These are phyloP conservation scores for Mesorhabditis spiculigera DNA, from an alignment of 2,888 invertebrate genomes.

Conservation along the genomic window DNA sequence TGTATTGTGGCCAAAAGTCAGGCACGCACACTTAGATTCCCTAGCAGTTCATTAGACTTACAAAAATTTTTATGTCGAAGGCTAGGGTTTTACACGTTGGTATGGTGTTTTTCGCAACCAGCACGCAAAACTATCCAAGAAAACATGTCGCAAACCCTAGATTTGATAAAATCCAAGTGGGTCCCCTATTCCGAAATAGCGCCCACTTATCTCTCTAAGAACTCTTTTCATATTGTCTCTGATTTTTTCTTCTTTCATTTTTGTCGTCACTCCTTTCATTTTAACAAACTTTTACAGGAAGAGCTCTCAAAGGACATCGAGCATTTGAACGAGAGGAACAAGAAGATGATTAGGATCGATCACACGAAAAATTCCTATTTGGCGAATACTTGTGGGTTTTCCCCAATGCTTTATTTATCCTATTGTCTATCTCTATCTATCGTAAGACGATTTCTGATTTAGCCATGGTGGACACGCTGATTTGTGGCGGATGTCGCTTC, in stretches of 20 bases:
- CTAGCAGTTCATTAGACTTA: no score
- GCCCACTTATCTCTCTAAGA: no score
- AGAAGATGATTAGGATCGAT: constrained; percentile 22
- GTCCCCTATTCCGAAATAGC: no score
- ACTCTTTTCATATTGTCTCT: background rate
- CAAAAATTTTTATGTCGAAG: no score
- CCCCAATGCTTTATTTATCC: background rate
- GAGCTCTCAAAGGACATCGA: constrained; percentile 22
- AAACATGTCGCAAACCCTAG: no score
- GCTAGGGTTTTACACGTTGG: no score
- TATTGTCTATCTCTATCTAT: background rate
- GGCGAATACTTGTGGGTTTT: constrained; percentile 23
- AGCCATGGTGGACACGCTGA: constrained; percentile 69
- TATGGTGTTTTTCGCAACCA: no score
- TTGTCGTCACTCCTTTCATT: background rate
- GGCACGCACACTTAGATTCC: no score
- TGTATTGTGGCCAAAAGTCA: no score
- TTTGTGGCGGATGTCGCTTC: constrained; percentile 75
- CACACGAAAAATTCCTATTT: constrained; percentile 26
- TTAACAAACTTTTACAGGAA: background rate
- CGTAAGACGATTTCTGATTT: background rate
- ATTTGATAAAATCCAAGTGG: no score
- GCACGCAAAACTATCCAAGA: no score
- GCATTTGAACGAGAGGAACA: constrained; percentile 27
- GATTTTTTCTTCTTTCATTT: background rate